Conservation (phyloP, 1,140 invertebrate species). For the Drosophila grimshawi region DNA sequence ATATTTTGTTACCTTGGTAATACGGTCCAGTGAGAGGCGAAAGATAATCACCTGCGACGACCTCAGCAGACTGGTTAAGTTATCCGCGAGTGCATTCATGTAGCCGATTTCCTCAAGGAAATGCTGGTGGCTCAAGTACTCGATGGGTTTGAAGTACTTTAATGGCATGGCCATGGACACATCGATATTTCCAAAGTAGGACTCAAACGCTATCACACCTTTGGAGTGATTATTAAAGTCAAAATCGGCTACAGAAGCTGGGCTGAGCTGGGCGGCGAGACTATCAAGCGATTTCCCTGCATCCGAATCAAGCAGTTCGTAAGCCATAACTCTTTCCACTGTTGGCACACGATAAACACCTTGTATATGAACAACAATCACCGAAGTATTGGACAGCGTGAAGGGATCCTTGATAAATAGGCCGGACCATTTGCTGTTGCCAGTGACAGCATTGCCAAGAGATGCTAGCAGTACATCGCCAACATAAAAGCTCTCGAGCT, state of each 20-base stretch:
- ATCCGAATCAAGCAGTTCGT: conserved; percentile 26
- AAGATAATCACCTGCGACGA: conserved; percentile 36
- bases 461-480: conserved; percentile 89
- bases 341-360: conserved; percentile 86
- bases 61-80: conserved; percentile 56
- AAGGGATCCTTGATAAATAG: conserved; percentile 89
- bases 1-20: conserved; percentile 86
- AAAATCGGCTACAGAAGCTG: conserved; percentile 85
- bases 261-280: conserved; percentile 23
- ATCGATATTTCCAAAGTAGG: conserved; percentile 85
- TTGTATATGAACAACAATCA: conserved; percentile 89
- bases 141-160: conserved; percentile 41
- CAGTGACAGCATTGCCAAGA: conserved; percentile 88
- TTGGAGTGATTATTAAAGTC: conserved; percentile 87
- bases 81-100: conserved; percentile 86
- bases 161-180: conserved; percentile 70
- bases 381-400: conserved; percentile 88
- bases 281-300: conserved; percentile 31
- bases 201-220: conserved; percentile 82
- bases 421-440: conserved; percentile 87
- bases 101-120: conserved; percentile 88
- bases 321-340: conserved; percentile 53
- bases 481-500: conserved; percentile 87
- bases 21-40: conserved; percentile 45
- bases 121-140: conserved; percentile 86